Percentiles rank a stretch among this genome's conserved stretches.
Conservation (phyloP, 2,888 invertebrate species). For the Autographa pulchrina region DNA sequence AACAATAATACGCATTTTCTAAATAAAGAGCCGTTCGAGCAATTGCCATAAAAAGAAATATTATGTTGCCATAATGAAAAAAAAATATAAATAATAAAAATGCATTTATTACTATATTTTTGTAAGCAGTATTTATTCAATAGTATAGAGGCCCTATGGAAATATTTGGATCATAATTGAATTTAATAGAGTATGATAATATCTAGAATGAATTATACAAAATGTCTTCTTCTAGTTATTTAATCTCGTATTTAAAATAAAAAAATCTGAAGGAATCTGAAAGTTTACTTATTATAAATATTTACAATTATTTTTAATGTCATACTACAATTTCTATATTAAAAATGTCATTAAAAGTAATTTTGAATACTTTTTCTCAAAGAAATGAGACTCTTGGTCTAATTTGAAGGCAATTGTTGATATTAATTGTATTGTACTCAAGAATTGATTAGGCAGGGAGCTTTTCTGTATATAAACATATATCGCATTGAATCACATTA, state of each 20-base stretch:
- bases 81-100: constrained; percentile 64
- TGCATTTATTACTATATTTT: constrained; percentile 82
- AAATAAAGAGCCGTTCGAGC: constrained; percentile 43
- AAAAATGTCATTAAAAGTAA: neutral
- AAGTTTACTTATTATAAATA: neutral
- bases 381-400: neutral
- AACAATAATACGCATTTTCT: constrained; percentile 5
- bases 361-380: neutral
- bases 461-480: constrained; percentile 52
- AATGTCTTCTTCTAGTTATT: constrained; percentile 2
- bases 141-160: constrained; percentile 43
- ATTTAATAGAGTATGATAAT: constrained; percentile 37
- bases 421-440: neutral
- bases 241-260: neutral
- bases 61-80: constrained; percentile 71
- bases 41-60: constrained; percentile 50
- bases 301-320: neutral
- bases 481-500: constrained; percentile 40
- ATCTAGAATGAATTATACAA: constrained; percentile 11
- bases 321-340: no score
- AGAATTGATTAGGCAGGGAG: constrained; percentile 33
- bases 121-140: constrained; percentile 70
- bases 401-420: neutral
- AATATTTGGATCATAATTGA: constrained; percentile 29
- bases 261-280: neutral